Evolutionary conservation across 1,140 invertebrate genomes (phyloP).

Genomic region (Paramacrobiotus metropolitanus): DNA sequence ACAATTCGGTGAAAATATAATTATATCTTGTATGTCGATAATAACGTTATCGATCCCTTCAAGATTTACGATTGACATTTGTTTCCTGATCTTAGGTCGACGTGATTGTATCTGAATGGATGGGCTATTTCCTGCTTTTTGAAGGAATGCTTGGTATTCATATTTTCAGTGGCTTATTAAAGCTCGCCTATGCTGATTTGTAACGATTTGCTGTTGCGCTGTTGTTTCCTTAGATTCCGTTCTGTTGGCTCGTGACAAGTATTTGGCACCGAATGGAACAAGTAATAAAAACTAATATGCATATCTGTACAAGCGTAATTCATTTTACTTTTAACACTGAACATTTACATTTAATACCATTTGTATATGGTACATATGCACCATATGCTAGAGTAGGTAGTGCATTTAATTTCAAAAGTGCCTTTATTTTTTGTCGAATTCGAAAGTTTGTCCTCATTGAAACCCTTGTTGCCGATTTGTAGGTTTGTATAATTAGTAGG

Average conservation of each 20-base stretch:
- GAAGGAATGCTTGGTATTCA: neutral
- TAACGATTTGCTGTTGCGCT: neutral
- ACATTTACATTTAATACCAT: no score
- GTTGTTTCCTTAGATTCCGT: neutral
- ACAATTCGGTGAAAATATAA: neutral
- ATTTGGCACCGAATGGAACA: neutral
- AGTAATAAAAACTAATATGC: neutral
- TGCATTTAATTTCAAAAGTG: no score
- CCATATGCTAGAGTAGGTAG: no score
- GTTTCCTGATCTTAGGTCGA: neutral
- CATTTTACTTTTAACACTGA: no score
- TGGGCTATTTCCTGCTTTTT: constrained; percentile 1
- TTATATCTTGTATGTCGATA: neutral
- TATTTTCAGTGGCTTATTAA: neutral
- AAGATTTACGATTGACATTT: neutral
- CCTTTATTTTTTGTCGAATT: no score
- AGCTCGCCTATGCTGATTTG: neutral
- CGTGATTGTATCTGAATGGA: constrained; percentile 4
- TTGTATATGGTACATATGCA: no score
- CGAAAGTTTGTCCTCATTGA: no score
- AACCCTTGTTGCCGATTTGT: no score
- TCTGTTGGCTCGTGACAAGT: neutral
- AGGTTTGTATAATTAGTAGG: no score
- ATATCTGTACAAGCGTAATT: no score
- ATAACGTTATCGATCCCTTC: neutral